Conservation (phyloP, 2,888 invertebrate species). For the Nemotelus pantherinus region DNA sequence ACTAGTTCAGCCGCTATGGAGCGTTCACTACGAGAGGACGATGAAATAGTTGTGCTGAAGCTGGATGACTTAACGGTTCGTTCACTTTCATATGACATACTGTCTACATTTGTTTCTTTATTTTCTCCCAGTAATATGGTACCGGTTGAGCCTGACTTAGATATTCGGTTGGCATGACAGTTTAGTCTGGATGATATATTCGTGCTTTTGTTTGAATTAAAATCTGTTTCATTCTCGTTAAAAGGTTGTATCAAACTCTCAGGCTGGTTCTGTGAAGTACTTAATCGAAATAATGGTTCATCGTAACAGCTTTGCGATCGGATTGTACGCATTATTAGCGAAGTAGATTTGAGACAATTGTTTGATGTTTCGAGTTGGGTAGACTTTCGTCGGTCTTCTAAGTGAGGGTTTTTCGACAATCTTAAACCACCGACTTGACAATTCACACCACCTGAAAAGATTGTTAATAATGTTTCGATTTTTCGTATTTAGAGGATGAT, state of each 20-base stretch:
- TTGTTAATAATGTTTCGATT: conserved; percentile 27
- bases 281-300: conserved; percentile 63
- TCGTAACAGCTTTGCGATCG: conserved; percentile 64
- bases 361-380: conserved; percentile 35
- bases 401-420: neutral
- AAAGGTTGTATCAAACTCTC: neutral
- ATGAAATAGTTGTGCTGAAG: conserved; percentile 15
- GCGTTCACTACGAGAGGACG: conserved; percentile 21
- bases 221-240: neutral
- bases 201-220: neutral
- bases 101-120: too few relatives aligned
- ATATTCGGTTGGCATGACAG: conserved; percentile 22
- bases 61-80: conserved; percentile 20
- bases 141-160: conserved; percentile 38
- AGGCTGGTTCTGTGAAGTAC: conserved; percentile 54
- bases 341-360: conserved; percentile 63
- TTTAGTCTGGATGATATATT: conserved; percentile 48
- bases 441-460: conserved; percentile 29
- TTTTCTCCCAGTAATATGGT: too few relatives aligned
- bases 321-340: conserved; percentile 64
- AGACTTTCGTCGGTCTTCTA: conserved; percentile 35
- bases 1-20: neutral
- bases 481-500: neutral
- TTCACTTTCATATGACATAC: too few relatives aligned
- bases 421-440: neutral